A percentile compares a stretch with the other conserved stretches of the same genome.
Evolutionary conservation across 2,113 vertebrate genomes (phyloP).

Genomic region (Papio anubis): DNA sequence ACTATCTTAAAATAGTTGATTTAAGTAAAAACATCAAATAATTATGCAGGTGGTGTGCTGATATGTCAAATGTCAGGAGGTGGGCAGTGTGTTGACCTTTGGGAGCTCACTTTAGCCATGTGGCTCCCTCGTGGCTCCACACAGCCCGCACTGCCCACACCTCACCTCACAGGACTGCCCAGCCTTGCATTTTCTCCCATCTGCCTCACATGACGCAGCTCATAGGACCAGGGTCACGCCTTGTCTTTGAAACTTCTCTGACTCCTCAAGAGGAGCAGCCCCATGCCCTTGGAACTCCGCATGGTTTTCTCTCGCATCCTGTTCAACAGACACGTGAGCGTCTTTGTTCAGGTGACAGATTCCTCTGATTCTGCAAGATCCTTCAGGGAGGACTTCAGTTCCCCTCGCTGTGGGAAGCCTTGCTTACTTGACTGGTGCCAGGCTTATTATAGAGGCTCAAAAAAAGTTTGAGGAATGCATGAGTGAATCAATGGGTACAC

Average conservation of each 20-base stretch:
- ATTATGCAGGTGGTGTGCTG: neutral
- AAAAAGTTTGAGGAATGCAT: neutral
- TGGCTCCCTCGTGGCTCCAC: neutral
- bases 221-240: neutral
- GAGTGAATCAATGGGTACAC: too few relatives aligned
- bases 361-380: neutral
- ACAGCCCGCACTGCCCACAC: too few relatives aligned
- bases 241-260: neutral
- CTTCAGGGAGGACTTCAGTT: neutral
- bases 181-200: neutral
- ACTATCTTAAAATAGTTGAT: constrained; percentile 13
- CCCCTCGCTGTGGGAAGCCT: neutral
- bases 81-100: neutral
- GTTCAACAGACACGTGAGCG: neutral
- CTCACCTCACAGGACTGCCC: fast-evolving
- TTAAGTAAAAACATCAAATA: constrained; percentile 10
- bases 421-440: neutral
- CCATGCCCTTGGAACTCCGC: neutral
- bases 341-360: neutral
- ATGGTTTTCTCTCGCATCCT: fast-evolving
- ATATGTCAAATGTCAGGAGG: neutral
- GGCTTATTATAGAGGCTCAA: neutral
- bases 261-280: neutral
- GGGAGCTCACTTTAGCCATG: neutral
- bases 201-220: too few relatives aligned